These are phyloP conservation scores for Phasianus colchicus DNA, from an alignment of 2,113 vertebrate genomes.

Conservation along the genomic window DNA sequence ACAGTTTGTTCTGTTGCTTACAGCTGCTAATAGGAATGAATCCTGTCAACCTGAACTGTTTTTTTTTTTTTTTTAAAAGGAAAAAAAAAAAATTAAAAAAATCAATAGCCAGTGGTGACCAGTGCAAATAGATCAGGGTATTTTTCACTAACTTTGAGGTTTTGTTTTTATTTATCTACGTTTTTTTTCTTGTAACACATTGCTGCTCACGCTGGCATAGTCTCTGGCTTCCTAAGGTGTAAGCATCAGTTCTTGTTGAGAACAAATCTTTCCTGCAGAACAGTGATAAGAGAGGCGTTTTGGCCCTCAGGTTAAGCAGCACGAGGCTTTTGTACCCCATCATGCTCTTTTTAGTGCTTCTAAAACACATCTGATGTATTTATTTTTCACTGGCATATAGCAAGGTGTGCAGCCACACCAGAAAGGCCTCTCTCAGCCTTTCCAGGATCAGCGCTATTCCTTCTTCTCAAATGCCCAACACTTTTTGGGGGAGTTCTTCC, in stretches of 20 bases:
- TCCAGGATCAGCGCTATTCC: background rate
- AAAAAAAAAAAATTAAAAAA: background rate
- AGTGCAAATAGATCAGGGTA: conserved; percentile 62
- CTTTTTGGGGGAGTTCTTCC: background rate
- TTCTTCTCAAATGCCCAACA: background rate
- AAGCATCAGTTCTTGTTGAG: conserved; percentile 39
- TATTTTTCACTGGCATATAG: background rate
- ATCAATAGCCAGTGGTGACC: conserved; percentile 73
- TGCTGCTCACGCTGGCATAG: background rate
- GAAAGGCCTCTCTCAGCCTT: background rate
- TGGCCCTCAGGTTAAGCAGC: background rate
- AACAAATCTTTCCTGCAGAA: conserved; percentile 36
- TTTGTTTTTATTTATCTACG: background rate
- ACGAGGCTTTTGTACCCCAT: background rate
- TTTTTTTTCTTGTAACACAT: background rate
- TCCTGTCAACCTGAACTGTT: conserved; percentile 31
- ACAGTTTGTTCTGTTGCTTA: conserved; percentile 89
- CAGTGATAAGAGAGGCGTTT: conserved; percentile 52
- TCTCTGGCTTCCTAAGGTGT: background rate
- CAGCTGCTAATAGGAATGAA: conserved; percentile 66
- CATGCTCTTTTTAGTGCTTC: background rate
- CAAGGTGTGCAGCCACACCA: accelerated
- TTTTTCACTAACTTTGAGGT: conserved; percentile 46
- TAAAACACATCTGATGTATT: background rate
- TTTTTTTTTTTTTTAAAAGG: accelerated